Base-by-base conservation (phyloP, 2,797 vertebrate genomes). In the Nothura maculosa region DNA sequence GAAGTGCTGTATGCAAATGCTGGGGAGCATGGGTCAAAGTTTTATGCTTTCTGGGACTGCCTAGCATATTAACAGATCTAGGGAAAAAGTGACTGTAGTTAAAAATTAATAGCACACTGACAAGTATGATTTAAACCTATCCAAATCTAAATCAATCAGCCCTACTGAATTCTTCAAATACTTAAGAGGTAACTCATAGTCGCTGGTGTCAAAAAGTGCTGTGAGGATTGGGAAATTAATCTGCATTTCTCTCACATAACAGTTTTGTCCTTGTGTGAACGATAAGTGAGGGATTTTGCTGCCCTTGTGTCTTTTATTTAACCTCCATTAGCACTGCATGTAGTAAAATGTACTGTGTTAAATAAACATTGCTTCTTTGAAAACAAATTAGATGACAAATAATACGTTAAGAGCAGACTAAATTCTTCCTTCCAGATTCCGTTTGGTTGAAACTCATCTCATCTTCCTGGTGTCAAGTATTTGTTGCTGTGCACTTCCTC, bases 221-320 rank as follows among this genome's bases (percentile, higher is more conserved):
- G 34, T 80, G 93, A 87, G 85, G 47, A 93, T 73, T 93, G 85
- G 79, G 81, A 95, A 96, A 94, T 93, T 80, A 79, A 83, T 94
- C 67, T 93, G 42, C 57, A 96, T 96, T 96, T 96, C 85, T 89
- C 50, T 91, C 96, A 95, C 92, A 87, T 72, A 76, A 24, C 38
- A 83, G 63, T 93, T 96, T 90, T 96, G 92, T 95, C 91, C 93
- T 97, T 95, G 75, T 86, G 81, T 93, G 80, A 91, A 89, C 85
- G 96, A 81, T 75, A 60, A 94, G 93, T 58, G 75, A 88, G 70
- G 70, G 80, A 93, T 96, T 96, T 94, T 92, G 67, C 67, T 94
- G 91, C 95, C 94, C 95, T 94, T 91, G 86, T 96, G 91, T 93
- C 95, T 97, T 96, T 96, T 96, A 94, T 93, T 96, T 97, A 96